Percentiles rank a stretch among this genome's conserved stretches.
These are phyloP conservation scores for Dolichallabes microphthalmus DNA, from an alignment of 2,113 vertebrate genomes.

Conservation along the genomic window DNA sequence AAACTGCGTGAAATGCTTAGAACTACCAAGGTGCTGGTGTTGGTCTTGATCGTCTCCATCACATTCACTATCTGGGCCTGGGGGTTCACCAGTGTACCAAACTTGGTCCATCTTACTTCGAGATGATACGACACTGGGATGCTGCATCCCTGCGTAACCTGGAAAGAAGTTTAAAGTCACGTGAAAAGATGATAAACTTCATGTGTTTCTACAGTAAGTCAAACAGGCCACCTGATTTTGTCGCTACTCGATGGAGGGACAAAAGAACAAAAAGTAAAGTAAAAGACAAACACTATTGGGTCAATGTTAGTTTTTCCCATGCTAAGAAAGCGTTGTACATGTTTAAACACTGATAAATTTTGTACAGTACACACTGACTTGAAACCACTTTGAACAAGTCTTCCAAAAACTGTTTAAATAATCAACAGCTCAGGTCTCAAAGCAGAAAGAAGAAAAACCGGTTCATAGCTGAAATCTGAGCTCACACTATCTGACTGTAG, in stretches of 20 bases:
- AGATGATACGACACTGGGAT: conserved; percentile 81
- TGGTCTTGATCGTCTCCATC: conserved; percentile 69
- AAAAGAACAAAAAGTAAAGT: not conserved
- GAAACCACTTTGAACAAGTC: not conserved
- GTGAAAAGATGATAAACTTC: not conserved
- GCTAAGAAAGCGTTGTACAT: not conserved
- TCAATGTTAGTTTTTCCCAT: not conserved
- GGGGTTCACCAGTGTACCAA: conserved; percentile 85
- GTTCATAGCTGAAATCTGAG: not conserved
- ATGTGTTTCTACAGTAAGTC: not conserved
- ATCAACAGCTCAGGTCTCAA: not conserved
- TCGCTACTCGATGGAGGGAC: not conserved
- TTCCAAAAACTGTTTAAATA: not conserved
- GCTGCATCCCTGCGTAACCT: conserved; percentile 72
- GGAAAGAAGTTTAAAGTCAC: conserved; percentile 20
- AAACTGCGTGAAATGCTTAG: not conserved
- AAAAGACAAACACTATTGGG: not conserved
- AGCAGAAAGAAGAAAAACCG: conserved; percentile 6
- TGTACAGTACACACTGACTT: not conserved
- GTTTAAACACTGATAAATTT: not conserved
- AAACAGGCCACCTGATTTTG: not conserved
- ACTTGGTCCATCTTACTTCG: conserved; percentile 89
- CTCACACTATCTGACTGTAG: not conserved
- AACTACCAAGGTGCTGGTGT: conserved; percentile 69
- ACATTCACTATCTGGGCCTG: conserved; percentile 85